Conservation (phyloP, 2,113 vertebrate genomes). For the Phylloscopus trochilus region DNA sequence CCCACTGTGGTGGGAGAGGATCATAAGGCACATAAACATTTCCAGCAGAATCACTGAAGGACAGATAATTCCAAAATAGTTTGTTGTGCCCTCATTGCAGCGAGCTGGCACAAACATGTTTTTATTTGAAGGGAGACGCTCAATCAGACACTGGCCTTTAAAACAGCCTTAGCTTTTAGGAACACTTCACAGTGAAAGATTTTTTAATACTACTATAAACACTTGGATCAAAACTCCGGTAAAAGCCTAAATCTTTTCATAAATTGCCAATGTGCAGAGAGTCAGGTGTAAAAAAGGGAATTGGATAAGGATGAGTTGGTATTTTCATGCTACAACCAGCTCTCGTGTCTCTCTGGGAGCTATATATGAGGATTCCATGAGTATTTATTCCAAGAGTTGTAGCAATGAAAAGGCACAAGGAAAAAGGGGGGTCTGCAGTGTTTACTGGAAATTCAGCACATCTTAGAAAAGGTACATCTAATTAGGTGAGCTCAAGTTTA, state of each 20-base stretch:
- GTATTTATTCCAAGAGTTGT: background rate
- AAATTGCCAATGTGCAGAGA: background rate
- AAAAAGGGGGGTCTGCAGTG: background rate
- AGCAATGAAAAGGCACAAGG: background rate
- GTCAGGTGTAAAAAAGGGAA: background rate
- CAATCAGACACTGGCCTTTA: background rate
- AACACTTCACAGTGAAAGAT: background rate
- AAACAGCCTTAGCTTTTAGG: background rate
- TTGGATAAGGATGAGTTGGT: background rate
- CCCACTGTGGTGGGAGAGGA: background rate
- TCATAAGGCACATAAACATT: background rate
- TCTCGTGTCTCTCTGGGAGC: background rate
- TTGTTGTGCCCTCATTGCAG: background rate
- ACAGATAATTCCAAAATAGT: background rate
- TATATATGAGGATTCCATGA: background rate
- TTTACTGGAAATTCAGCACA: slow-evolving; percentile 19
- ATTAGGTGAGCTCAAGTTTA: slow-evolving; percentile 28
- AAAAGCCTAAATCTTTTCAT: background rate
- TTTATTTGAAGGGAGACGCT: background rate
- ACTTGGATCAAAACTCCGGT: background rate
- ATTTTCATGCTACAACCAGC: background rate
- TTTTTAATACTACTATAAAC: background rate
- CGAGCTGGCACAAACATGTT: background rate
- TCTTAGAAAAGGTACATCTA: background rate
- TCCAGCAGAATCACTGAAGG: background rate